Evolutionary conservation across 2,113 vertebrate species (phyloP).

Genomic region (Pterocles gutturalis): DNA sequence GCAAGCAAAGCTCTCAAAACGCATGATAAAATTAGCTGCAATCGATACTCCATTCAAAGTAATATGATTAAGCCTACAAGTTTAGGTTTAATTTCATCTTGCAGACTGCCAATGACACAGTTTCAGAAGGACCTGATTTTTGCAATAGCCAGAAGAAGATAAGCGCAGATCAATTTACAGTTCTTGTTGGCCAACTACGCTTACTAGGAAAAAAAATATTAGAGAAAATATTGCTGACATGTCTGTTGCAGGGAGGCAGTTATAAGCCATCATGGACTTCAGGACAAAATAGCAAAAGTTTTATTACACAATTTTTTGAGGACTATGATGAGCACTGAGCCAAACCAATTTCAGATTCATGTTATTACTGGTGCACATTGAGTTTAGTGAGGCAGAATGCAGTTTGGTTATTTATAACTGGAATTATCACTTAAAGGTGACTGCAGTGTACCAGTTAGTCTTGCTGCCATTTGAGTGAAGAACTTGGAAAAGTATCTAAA

Average conservation of each 20-base stretch:
- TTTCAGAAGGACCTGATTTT: background rate
- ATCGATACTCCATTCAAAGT: conserved; percentile 41
- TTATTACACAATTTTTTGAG: background rate
- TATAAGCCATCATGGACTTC: background rate
- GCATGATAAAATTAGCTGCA: conserved; percentile 43
- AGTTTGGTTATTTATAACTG: background rate
- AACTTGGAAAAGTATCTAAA: background rate
- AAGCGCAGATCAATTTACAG: background rate
- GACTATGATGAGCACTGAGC: background rate
- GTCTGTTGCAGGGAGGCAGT: background rate
- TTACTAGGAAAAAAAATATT: background rate
- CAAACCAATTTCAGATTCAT: background rate
- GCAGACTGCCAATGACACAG: background rate
- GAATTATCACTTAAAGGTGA: background rate
- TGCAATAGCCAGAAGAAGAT: background rate
- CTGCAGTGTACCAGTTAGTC: background rate
- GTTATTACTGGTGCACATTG: background rate
- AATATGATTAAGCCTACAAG: conserved; percentile 34
- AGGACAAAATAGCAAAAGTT: background rate
- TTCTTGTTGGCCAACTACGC: background rate
- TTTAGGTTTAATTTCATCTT: conserved; percentile 37
- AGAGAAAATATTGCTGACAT: background rate
- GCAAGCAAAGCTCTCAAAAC: conserved; percentile 7
- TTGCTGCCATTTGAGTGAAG: background rate
- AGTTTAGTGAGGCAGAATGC: background rate